phyloP scores from a whole-genome alignment of 2,888 invertebrate species.

The Harpalus rubripes region DNA sequence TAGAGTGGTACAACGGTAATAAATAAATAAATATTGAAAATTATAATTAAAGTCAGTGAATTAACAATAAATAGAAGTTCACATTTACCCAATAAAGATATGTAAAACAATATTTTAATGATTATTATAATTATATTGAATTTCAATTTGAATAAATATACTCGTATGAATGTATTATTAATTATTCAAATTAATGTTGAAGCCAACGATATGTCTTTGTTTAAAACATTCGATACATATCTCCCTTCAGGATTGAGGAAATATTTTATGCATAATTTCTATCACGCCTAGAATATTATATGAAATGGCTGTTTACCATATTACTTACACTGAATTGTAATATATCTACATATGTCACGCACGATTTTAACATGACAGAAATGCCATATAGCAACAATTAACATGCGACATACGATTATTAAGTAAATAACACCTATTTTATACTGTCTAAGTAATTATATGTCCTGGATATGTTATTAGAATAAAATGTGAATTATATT shows the following conservation, averaged over 20 bases:
- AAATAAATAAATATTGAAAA: constrained; percentile 4
- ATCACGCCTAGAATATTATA: not conserved
- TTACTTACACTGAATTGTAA: not conserved
- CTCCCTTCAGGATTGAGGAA: not conserved
- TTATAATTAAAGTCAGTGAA: not conserved
- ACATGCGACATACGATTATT: not conserved
- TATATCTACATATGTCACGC: not conserved
- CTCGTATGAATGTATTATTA: not conserved
- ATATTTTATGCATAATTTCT: not conserved
- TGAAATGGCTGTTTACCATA: not conserved
- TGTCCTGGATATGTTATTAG: not conserved
- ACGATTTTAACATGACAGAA: not conserved
- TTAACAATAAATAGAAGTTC: not conserved
- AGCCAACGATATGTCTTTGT: not conserved
- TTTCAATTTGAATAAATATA: no score
- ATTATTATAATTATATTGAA: no score
- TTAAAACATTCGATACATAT: not conserved
- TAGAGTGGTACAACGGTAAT: not conserved
- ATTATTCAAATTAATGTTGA: not conserved
- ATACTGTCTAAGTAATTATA: not conserved
- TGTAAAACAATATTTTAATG: no score
- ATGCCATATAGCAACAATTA: not conserved
- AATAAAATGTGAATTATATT: not conserved
- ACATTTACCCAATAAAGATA: no score
- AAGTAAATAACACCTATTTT: not conserved